phyloP scores from a whole-genome alignment of 2,888 invertebrate species.

The Fragum fragum region DNA sequence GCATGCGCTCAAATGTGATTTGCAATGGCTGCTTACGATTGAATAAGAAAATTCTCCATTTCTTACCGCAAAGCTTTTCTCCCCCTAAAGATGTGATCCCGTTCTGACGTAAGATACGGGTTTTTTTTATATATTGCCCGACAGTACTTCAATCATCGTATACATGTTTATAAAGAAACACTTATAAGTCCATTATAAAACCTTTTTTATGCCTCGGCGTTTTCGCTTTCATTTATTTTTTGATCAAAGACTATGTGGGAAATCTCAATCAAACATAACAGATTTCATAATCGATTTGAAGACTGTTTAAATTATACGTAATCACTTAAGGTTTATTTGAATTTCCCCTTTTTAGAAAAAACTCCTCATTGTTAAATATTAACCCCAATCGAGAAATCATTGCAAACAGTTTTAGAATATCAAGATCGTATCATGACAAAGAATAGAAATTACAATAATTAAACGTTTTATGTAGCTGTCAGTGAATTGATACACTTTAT shows the following conservation, averaged over 20 bases:
- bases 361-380: conserved; percentile 10
- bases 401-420: conserved; percentile 23
- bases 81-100: no score
- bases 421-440: conserved; percentile 23
- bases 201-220: no score
- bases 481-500: background rate
- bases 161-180: no score
- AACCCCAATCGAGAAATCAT: conserved; percentile 22
- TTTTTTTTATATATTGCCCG: no score
- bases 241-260: conserved; percentile 9
- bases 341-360: conserved; percentile 22
- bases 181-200: no score
- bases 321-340: conserved; percentile 23
- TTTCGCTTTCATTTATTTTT: background rate
- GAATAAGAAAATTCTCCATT: no score
- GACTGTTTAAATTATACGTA: conserved; percentile 24
- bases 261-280: conserved; percentile 22
- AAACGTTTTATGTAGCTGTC: background rate
- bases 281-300: conserved; percentile 1
- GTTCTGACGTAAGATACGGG: no score
- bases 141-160: no score
- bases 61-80: no score
- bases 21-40: no score
- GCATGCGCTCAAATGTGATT: no score
- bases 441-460: conserved; percentile 11